These are phyloP conservation scores for Drosophila demipolita DNA, from an alignment of 2,888 invertebrate genomes.

Conservation along the genomic window DNA sequence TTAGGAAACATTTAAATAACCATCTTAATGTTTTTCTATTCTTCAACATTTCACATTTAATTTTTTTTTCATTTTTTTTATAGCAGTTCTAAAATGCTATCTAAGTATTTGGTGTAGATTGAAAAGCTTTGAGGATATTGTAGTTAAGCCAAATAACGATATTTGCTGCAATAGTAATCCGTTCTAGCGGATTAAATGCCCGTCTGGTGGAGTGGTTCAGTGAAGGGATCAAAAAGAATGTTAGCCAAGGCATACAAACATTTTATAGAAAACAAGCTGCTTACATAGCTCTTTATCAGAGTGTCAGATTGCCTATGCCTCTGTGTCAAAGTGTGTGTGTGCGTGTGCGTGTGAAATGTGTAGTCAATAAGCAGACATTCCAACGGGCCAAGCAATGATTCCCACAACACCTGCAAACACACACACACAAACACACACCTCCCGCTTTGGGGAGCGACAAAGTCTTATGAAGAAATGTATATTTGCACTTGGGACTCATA, in stretches of 20 bases:
- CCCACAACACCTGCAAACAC: slow-evolving; percentile 28
- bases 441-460: slow-evolving; percentile 8
- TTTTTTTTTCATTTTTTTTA: background rate
- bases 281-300: slow-evolving; percentile 30
- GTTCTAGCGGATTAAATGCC: slow-evolving; percentile 51
- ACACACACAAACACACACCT: slow-evolving; percentile 26
- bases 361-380: slow-evolving; percentile 27
- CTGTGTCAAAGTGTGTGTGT: slow-evolving; percentile 22
- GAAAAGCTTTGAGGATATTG: slow-evolving; percentile 43
- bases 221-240: slow-evolving; percentile 65
- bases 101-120: slow-evolving; percentile 24
- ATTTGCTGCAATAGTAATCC: slow-evolving; percentile 28
- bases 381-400: slow-evolving; percentile 27
- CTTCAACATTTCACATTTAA: background rate
- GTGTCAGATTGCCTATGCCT: slow-evolving; percentile 6
- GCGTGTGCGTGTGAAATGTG: slow-evolving; percentile 5
- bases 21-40: background rate
- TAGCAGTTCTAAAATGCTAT: slow-evolving; percentile 8
- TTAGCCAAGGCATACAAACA: slow-evolving; percentile 47
- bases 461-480: slow-evolving; percentile 63
- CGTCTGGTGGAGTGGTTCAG: slow-evolving; percentile 24
- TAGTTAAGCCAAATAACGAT: slow-evolving; percentile 26
- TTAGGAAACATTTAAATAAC: background rate
- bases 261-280: slow-evolving; percentile 56
- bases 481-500: slow-evolving; percentile 65